phyloP scores from a whole-genome alignment of 2,888 invertebrate genomes.

The Watsonalla cultraria region DNA sequence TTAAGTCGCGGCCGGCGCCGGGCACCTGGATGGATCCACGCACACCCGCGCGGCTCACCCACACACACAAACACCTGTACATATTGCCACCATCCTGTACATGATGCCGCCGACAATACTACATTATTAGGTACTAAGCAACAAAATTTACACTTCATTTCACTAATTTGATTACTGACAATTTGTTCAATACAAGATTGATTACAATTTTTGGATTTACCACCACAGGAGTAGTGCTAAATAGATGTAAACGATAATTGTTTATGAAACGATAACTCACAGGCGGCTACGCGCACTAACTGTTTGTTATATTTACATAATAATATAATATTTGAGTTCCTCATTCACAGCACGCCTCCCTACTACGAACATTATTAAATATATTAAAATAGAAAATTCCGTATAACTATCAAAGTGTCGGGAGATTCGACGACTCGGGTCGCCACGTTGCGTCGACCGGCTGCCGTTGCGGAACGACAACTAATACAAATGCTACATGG shows the following conservation, averaged over 20 bases:
- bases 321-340: constrained; percentile 26
- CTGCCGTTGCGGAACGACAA: constrained; percentile 62
- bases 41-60: constrained; percentile 11
- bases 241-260: constrained; percentile 31
- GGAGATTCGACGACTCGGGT: constrained; percentile 65
- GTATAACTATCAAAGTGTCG: constrained; percentile 66
- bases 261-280: constrained; percentile 28
- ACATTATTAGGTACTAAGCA: constrained; percentile 54
- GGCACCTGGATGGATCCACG: constrained; percentile 40
- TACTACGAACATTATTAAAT: constrained; percentile 59
- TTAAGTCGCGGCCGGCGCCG: constrained; percentile 48
- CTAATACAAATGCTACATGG: constrained; percentile 70
- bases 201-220: constrained; percentile 26
- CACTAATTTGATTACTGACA: constrained; percentile 32
- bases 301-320: constrained; percentile 49
- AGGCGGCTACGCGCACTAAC: constrained; percentile 29
- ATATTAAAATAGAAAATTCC: constrained; percentile 78
- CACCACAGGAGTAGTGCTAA: constrained; percentile 33
- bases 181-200: constrained; percentile 41
- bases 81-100: constrained; percentile 43
- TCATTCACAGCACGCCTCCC: constrained; percentile 52
- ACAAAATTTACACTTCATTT: constrained; percentile 47
- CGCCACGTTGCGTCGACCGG: constrained; percentile 40
- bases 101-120: constrained; percentile 29
- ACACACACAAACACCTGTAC: constrained; percentile 43